phyloP scores from a whole-genome alignment of 2,797 vertebrate species.

The Myripristis jacobus region DNA sequence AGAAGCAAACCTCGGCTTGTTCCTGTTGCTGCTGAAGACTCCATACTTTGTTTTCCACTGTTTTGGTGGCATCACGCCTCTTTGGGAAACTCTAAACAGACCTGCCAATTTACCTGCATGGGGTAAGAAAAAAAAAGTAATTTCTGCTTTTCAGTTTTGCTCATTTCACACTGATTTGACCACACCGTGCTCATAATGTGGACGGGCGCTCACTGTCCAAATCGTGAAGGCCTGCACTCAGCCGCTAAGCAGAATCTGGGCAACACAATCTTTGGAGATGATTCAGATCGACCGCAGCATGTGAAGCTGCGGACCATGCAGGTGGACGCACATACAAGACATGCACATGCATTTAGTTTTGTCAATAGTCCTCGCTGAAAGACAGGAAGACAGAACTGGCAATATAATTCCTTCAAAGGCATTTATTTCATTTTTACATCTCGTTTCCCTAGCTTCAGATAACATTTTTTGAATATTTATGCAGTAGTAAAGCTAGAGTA shows the following conservation, averaged over 20 bases:
- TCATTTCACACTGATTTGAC: neutral
- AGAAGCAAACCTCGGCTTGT: no score
- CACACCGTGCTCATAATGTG: slow-evolving; percentile 13
- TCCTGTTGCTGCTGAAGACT: no score
- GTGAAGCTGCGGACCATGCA: slow-evolving; percentile 3
- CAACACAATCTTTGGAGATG: slow-evolving; percentile 23
- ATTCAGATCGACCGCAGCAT: slow-evolving; percentile 2
- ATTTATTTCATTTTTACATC: no score
- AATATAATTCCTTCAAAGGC: neutral
- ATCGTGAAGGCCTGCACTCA: neutral
- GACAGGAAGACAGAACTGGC: neutral
- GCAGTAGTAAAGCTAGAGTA: no score
- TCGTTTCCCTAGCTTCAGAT: no score
- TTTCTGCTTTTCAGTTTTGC: neutral
- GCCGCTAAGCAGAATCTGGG: slow-evolving; percentile 41
- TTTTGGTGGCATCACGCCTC: no score
- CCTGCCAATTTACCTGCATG: neutral
- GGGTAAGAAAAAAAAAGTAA: neutral
- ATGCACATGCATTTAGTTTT: neutral
- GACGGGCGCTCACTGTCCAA: slow-evolving; percentile 17
- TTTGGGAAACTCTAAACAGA: no score
- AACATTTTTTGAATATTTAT: no score
- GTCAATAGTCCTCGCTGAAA: no score
- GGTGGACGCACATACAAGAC: neutral
- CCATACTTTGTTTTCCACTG: no score